Evolutionary conservation across 2,113 vertebrate genomes (phyloP), one percentile per base, ranked within the genome.

Genomic region (Elephas maximus): DNA sequence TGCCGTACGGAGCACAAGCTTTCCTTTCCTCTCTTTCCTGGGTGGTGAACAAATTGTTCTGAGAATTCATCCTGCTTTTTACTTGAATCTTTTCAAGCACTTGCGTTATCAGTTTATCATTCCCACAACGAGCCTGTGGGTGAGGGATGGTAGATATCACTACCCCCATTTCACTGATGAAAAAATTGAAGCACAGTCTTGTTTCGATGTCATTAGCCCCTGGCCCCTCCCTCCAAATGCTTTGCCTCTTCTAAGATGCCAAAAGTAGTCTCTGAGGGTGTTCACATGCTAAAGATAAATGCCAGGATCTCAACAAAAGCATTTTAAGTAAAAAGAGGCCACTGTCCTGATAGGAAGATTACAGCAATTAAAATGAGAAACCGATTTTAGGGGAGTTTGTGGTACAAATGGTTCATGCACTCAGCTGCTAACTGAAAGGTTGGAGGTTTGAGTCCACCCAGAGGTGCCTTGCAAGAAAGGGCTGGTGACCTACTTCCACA

Each of bases 71-170:
- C 48, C 26, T 74, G 33, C 33, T 48, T 28, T 78, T 90, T 28
- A 8, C 21, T 10, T 65, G n/a, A 51, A 67, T 65, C 44, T 88
- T 73, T 65, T 26, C 37, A 74, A 79, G 83, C 69, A 14, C 73
- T 18, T 20, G 8, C 57, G 8, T 28, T 5, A 53, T 8, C 20
- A 0, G 12, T 26, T 17, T 67, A 26, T 71, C 48, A 30, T 30
- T 60, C 11, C 67, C 21, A 65, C 14, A 20, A 45, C 0, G 1
- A 33, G 21, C n/a, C 10, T 0, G 3, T 62, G 60, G 3, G 21
- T 21, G 14, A 20, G 65, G 44, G 60, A 63, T 6, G 30, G 63
- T 26, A 84, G 53, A 23, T 41, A 15, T n/a, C 33, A 24, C 30
- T 21, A 18, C 30, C 60, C 12, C 33, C 80, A 3, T n/a, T 91